phyloP scores from a whole-genome alignment of 1,140 invertebrate species.

The Yoshiicerus persimilis region DNA sequence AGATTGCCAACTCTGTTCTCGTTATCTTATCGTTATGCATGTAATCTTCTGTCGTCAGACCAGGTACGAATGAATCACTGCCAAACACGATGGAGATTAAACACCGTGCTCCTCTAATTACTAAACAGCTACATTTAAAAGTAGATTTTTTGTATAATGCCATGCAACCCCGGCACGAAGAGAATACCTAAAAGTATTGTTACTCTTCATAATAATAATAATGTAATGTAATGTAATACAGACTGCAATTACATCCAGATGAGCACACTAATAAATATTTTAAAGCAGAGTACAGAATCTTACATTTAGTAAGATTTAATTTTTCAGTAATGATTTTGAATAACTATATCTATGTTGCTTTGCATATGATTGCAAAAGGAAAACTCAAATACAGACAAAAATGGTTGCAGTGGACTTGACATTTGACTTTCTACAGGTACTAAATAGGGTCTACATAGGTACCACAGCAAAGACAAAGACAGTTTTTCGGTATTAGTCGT shows the following conservation, averaged over 20 bases:
- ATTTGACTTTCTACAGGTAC: background rate
- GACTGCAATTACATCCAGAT: background rate
- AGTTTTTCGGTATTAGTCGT: no score
- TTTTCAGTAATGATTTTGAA: background rate
- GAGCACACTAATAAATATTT: background rate
- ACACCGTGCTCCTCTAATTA: background rate
- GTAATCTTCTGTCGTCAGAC: conserved; percentile 15
- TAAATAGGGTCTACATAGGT: background rate
- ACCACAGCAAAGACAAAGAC: background rate
- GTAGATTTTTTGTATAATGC: conserved; percentile 3
- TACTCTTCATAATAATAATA: background rate
- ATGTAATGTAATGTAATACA: background rate
- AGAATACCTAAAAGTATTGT: background rate
- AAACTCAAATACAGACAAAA: no score
- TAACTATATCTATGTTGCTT: background rate
- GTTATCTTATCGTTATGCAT: conserved; percentile 15
- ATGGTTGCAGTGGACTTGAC: no score
- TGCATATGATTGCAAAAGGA: background rate
- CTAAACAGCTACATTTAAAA: conserved; percentile 11
- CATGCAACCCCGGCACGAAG: conserved; percentile 14
- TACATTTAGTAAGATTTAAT: background rate
- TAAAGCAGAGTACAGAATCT: background rate
- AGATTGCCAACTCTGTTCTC: background rate
- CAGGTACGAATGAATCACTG: conserved; percentile 21
- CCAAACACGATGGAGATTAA: conserved; percentile 19